These are phyloP conservation scores for Tenrec ecaudatus DNA, from an alignment of 2,113 vertebrate species.

Conservation along the genomic window DNA sequence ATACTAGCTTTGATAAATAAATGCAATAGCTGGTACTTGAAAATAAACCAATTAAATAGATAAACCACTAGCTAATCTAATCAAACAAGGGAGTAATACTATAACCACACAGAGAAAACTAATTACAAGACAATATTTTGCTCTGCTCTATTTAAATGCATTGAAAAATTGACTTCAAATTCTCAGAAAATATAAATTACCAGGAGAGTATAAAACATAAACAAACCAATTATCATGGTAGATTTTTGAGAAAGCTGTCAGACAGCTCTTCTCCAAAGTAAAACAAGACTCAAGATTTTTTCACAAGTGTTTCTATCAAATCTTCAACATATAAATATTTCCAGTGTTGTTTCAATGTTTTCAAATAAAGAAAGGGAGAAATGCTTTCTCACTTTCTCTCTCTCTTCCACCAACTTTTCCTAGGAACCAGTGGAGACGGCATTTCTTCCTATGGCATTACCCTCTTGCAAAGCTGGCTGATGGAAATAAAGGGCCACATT, in stretches of 20 bases:
- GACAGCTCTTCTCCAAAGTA: constrained; percentile 62
- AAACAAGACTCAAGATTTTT: constrained; percentile 66
- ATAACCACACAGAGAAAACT: constrained; percentile 54
- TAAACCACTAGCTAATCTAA: constrained; percentile 58
- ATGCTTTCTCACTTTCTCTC: neutral
- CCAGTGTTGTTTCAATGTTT: constrained; percentile 73
- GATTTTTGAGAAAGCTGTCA: constrained; percentile 72
- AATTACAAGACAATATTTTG: constrained; percentile 68
- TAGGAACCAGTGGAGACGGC: neutral
- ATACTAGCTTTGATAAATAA: neutral
- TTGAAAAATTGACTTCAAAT: constrained; percentile 72
- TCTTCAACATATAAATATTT: constrained; percentile 74
- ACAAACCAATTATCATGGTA: constrained; percentile 76
- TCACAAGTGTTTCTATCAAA: constrained; percentile 68
- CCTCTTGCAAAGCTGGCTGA: neutral
- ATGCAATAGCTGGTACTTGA: neutral
- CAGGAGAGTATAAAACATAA: constrained; percentile 65
- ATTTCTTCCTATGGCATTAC: neutral
- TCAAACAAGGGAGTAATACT: constrained; percentile 46
- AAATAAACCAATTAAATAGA: constrained; percentile 52
- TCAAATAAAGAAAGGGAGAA: constrained; percentile 58
- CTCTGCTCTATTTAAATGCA: constrained; percentile 62
- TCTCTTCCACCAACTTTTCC: neutral
- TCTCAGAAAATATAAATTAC: constrained; percentile 71
- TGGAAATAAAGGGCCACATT: neutral